Percentiles rank a stretch among this genome's conserved stretches.
phyloP scores from a whole-genome alignment of 2,113 vertebrate genomes.

The Rafetus swinhoei region DNA sequence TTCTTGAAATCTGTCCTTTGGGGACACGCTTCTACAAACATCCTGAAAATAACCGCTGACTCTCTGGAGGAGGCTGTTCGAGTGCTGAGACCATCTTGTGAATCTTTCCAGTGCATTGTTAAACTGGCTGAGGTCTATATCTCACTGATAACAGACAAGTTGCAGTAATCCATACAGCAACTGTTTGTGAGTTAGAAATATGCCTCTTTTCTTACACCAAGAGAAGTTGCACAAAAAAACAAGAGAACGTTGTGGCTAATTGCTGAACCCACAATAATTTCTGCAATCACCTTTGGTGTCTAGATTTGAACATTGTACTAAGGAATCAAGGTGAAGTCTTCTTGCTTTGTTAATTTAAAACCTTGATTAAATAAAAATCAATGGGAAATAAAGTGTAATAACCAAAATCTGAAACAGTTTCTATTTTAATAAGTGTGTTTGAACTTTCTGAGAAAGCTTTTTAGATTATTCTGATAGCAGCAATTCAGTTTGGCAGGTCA shows the following conservation, averaged over 20 bases:
- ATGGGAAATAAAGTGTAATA: not conserved
- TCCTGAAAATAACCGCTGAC: constrained; percentile 30
- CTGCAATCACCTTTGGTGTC: not conserved
- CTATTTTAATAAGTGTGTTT: not conserved
- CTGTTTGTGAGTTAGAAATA: constrained; percentile 22
- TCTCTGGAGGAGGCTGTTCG: constrained; percentile 52
- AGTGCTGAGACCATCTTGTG: constrained; percentile 39
- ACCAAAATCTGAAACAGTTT: not conserved
- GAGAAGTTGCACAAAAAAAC: not conserved
- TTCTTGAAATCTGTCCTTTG: constrained; percentile 27
- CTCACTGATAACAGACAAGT: not conserved
- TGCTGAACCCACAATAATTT: not conserved
- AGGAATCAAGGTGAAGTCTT: not conserved
- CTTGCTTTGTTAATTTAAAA: not conserved
- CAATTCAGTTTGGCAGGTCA: not conserved
- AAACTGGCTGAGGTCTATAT: constrained; percentile 24
- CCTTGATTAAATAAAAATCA: not conserved
- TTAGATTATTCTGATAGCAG: not conserved
- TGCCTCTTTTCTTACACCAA: not conserved
- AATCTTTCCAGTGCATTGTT: constrained; percentile 43
- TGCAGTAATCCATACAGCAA: not conserved
- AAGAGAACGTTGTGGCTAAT: not conserved
- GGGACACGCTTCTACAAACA: constrained; percentile 6
- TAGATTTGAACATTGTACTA: not conserved
- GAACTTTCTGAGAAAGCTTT: not conserved